Evolutionary conservation across 2,797 vertebrate species (phyloP), one percentile per base, ranked within the genome.

Genomic region (Eremophila alpestris): DNA sequence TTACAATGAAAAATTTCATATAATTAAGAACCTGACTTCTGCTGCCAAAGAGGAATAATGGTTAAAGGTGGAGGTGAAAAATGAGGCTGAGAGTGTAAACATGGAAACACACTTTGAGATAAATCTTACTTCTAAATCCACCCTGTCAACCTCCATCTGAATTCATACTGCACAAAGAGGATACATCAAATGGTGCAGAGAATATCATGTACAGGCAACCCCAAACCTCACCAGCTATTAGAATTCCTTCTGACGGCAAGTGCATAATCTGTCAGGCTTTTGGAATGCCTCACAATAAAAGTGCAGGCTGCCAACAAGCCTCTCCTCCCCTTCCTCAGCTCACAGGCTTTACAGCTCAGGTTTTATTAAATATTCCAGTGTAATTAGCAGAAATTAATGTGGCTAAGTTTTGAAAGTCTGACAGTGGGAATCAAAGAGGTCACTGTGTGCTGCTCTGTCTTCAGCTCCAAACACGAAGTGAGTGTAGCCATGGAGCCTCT

Each of bases 11-110:
- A 91, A 90, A 94, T 92, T 92, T 87, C 76, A 60, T 30, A 49
- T 94, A 92, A 95, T 94, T 94, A 94, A 77, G 90, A 94, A 80
- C 48, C 54, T 22, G n/a, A 95, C 77, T 96, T 91, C 49, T 60
- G 22, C 81, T 87, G 62, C 78, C 64, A 54, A 55, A 67, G 58
- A 94, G 91, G 74, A 96, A 70, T 88, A 92, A 85, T 83, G 63
- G 83, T 69, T 92, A 80, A 92, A 93, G 46, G 62, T 67, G 64
- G 70, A 20, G 65, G 38, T 93, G 75, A 96, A 88, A 95, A 97
- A 95, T 9, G 40, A 88, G 67, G 30, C 67, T 58, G 62, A 88
- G n/a, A 73, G 52, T 93, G 75, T 94, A 93, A 96, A 95, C 95
- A 93, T 69, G 80, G 75, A 89, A 90, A 94, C 62, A 56, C 26